Base-by-base conservation (phyloP, 2,113 vertebrate species). In the Tychaedon coryphoeus region DNA sequence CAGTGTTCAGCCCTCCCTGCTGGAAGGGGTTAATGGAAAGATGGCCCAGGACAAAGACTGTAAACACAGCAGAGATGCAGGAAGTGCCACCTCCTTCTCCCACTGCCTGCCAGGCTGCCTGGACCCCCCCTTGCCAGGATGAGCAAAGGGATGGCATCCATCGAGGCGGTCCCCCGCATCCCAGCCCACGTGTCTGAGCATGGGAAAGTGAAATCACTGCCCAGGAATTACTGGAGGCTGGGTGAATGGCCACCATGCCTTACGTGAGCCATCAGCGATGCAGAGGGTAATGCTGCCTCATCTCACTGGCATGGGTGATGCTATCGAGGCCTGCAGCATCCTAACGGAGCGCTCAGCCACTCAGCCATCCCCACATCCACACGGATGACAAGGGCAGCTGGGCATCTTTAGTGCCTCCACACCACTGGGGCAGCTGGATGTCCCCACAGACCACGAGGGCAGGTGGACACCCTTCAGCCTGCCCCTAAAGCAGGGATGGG, bases 171-270 rank as follows among this genome's bases (percentile, higher is more conserved):
- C 42, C 77, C 14, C 42, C 12, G 5, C 42, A 14, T 76, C 45
- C 40, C 7, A 0, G 53, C 86, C 88, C 91, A 94, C 71, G 38
- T 88, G 78, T 73, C 71, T 78, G 91, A 92, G 94, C 91, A 90
- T 89, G 94, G 53, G 87, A 92, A 94, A 93, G 72, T 84, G 94
- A 88, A 95, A 72, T 96, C 91, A 92, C 14, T 11, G 58, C 81
- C 60, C 6, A 23, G 69, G 78, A 93, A 95, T 90, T 73, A 90
- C 91, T 86, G 92, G 71, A 54, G 90, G 81, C 92, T 94, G 95
- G 61, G 85, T 10, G 5, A 65, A 87, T 6, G 38, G 89, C 62
- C 38, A 19, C 66, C 75, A 5, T 69, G 72, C 93, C 91, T 93
- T 54, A 86, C 77, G 28, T 87, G 81, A 95, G 77, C 56, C 5